Evolutionary conservation across 2,797 vertebrate species (phyloP).

Genomic region (Dromococcyx pavoninus): DNA sequence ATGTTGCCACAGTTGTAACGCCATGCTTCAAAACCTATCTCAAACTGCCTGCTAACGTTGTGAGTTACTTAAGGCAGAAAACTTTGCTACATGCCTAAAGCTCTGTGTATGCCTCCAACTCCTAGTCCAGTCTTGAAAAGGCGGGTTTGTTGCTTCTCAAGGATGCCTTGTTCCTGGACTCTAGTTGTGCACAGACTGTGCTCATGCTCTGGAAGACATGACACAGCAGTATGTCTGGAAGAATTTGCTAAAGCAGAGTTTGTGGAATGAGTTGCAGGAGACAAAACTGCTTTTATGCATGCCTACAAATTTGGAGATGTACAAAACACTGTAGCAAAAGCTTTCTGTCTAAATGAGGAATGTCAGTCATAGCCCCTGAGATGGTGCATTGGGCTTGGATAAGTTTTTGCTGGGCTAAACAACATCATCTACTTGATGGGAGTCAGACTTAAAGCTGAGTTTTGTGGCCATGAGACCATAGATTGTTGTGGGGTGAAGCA

Average conservation of each 20-base stretch:
- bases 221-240: rapidly evolving
- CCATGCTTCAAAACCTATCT: rapidly evolving
- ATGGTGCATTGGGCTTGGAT: background rate
- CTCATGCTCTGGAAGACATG: background rate
- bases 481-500: background rate
- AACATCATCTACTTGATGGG: rapidly evolving
- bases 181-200: rapidly evolving
- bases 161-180: background rate
- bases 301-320: background rate
- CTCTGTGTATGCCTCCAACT: background rate
- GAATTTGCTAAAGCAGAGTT: background rate
- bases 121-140: background rate
- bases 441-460: background rate
- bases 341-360: background rate
- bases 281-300: background rate
- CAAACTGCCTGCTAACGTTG: background rate
- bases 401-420: rapidly evolving
- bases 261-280: background rate
- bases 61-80: background rate
- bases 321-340: background rate
- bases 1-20: background rate
- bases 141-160: background rate
- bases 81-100: background rate
- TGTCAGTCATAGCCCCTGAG: background rate
- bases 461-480: background rate